phyloP scores from a whole-genome alignment of 2,888 invertebrate genomes.

The Athrips mouffetella region DNA sequence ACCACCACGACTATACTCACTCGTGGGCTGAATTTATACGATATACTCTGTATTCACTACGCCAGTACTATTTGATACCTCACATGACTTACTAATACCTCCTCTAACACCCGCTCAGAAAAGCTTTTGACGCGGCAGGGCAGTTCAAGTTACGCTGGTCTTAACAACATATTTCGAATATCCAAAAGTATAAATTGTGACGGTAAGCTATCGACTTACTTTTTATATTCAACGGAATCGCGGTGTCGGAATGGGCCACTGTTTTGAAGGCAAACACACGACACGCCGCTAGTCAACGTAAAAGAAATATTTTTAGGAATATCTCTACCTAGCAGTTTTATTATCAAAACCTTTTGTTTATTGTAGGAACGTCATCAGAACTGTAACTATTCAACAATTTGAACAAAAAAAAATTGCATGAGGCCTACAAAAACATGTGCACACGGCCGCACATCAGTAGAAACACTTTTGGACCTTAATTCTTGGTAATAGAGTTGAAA shows the following conservation, averaged over 20 bases:
- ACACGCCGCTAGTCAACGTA: background rate
- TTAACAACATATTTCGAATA: constrained; percentile 71
- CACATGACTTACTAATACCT: constrained; percentile 28
- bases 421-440: too few relatives aligned
- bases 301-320: constrained; percentile 24
- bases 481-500: too few relatives aligned
- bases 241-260: constrained; percentile 64
- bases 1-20: constrained; percentile 73
- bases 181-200: constrained; percentile 76
- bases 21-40: constrained; percentile 77
- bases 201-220: constrained; percentile 78
- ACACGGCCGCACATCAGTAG: too few relatives aligned
- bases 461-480: too few relatives aligned
- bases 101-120: constrained; percentile 8
- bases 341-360: constrained; percentile 21
- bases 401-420: background rate
- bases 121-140: constrained; percentile 15
- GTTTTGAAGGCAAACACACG: constrained; percentile 71
- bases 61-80: constrained; percentile 46
- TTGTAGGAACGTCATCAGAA: constrained; percentile 1
- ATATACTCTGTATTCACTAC: constrained; percentile 64
- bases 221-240: constrained; percentile 74
- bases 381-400: background rate
- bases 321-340: constrained; percentile 23
- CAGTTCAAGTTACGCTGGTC: constrained; percentile 41